These are phyloP conservation scores for Clamator glandarius DNA, from an alignment of 2,797 vertebrate genomes.

Conservation along the genomic window DNA sequence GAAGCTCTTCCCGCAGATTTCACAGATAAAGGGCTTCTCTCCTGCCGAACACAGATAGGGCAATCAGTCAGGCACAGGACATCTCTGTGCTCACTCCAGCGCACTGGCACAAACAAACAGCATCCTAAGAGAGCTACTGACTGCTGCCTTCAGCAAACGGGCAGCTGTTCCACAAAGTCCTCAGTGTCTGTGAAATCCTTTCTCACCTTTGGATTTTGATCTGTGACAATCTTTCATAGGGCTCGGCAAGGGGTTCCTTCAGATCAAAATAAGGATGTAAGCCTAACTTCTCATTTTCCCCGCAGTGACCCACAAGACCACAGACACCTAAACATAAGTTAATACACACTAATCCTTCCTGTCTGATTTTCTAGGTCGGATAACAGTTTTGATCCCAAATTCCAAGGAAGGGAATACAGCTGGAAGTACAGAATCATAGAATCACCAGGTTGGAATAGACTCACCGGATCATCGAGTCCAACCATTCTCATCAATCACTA, in stretches of 20 bases:
- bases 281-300: background rate
- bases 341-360: background rate
- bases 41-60: conserved; percentile 74
- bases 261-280: background rate
- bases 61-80: background rate
- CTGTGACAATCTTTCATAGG: background rate
- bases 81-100: background rate
- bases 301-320: background rate
- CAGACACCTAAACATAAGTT: background rate
- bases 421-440: background rate
- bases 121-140: background rate
- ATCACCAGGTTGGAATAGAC: no score
- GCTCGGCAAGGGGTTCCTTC: background rate
- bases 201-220: background rate
- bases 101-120: background rate
- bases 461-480: no score
- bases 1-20: conserved; percentile 99
- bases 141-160: background rate
- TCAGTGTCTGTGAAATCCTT: background rate
- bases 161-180: background rate
- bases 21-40: conserved; percentile 98
- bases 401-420: background rate
- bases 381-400: background rate
- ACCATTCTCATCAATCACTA: no score
- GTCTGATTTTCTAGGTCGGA: background rate